These are phyloP conservation scores for Brienomyrus longianalis DNA, from an alignment of 2,113 vertebrate genomes.

Conservation along the genomic window DNA sequence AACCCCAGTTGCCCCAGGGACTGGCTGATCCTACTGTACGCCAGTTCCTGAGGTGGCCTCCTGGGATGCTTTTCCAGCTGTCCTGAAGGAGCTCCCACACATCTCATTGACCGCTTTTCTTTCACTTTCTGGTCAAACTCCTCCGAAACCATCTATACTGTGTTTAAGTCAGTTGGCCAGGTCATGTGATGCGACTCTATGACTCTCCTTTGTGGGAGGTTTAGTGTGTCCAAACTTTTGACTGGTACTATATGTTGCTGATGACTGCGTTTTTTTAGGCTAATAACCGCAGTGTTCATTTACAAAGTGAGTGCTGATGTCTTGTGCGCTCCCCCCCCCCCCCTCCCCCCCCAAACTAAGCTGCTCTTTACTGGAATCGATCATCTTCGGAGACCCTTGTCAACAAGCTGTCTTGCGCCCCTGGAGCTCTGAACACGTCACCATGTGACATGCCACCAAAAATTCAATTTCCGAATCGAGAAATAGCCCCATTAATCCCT, in stretches of 20 bases:
- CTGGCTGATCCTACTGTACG: neutral
- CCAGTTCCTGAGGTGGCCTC: neutral
- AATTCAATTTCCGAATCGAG: neutral
- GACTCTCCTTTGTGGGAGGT: neutral
- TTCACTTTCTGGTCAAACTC: neutral
- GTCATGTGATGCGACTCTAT: neutral
- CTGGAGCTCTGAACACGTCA: neutral
- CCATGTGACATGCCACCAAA: neutral
- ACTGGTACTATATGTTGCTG: neutral
- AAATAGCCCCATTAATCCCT: neutral
- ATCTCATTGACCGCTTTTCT: neutral
- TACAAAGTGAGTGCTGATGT: neutral
- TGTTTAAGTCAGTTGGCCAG: neutral
- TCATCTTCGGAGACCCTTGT: neutral
- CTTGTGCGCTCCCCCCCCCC: neutral
- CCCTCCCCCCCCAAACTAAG: neutral
- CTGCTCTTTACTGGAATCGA: neutral
- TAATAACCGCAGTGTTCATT: neutral
- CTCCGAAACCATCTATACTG: neutral
- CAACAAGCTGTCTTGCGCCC: neutral
- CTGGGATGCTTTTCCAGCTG: neutral
- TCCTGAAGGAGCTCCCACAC: neutral
- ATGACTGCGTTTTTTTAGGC: neutral
- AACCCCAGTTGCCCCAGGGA: neutral
- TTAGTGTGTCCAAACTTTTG: neutral